phyloP scores from a whole-genome alignment of 2,797 vertebrate genomes.

The Loriculus beryllinus region DNA sequence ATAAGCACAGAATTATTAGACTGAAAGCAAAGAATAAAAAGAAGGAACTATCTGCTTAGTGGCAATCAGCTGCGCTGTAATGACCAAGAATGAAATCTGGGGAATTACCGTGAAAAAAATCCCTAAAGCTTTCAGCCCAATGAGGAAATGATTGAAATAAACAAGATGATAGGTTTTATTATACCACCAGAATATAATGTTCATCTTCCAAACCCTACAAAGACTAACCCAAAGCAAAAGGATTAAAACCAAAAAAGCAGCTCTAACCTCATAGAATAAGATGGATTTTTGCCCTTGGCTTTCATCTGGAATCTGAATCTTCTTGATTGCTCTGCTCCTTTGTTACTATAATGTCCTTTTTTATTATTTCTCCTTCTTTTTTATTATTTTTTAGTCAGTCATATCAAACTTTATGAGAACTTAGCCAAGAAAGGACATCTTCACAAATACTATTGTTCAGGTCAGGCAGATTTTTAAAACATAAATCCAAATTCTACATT shows the following conservation, averaged over 20 bases:
- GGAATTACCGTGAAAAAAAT: constrained; percentile 76
- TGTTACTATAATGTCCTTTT: constrained; percentile 23
- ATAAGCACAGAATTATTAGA: constrained; percentile 78
- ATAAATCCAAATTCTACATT: background rate
- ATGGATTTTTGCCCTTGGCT: constrained; percentile 25
- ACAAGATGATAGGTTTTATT: constrained; percentile 54
- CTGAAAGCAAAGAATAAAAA: constrained; percentile 74
- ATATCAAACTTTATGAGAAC: constrained; percentile 46
- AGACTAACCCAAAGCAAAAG: constrained; percentile 21
- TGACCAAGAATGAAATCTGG: constrained; percentile 73
- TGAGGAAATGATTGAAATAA: constrained; percentile 65
- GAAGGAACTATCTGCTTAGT: constrained; percentile 73
- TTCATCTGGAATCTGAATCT: constrained; percentile 36
- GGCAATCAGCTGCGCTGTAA: constrained; percentile 71
- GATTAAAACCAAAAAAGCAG: constrained; percentile 28
- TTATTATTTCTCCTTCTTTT: constrained; percentile 41
- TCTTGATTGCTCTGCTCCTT: background rate
- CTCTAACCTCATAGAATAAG: background rate
- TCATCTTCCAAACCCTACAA: constrained; percentile 7
- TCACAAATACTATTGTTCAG: constrained; percentile 1
- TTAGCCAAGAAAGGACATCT: constrained; percentile 23
- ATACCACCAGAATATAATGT: constrained; percentile 32
- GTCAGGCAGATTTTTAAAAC: background rate
- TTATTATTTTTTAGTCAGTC: constrained; percentile 45
- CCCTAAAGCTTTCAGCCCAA: constrained; percentile 71